Percentiles rank a stretch among this genome's conserved stretches.
Evolutionary conservation across 2,113 vertebrate genomes (phyloP).

Genomic region (Epinephelus fuscoguttatus): DNA sequence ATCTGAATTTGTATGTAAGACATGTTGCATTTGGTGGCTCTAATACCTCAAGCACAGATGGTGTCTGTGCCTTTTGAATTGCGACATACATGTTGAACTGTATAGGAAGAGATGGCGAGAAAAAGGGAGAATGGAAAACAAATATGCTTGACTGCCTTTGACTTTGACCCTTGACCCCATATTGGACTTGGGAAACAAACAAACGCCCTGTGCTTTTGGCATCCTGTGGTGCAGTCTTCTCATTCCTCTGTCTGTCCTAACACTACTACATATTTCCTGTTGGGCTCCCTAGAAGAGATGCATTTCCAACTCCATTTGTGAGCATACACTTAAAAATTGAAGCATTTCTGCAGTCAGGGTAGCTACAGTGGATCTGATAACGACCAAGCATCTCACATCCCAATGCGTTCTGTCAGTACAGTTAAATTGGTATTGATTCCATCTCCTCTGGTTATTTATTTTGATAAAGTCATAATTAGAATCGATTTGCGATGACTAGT

Average conservation of each 20-base stretch:
- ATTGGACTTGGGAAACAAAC: slow-evolving; percentile 27
- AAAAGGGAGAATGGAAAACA: neutral
- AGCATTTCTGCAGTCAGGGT: neutral
- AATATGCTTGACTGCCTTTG: neutral
- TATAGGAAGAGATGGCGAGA: neutral
- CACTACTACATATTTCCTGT: slow-evolving; percentile 13
- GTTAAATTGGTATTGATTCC: slow-evolving; percentile 45
- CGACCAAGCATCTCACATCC: neutral
- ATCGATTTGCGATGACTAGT: slow-evolving; percentile 16
- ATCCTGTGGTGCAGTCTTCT: neutral
- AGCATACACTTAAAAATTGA: neutral
- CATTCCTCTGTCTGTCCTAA: slow-evolving; percentile 3
- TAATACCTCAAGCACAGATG: neutral
- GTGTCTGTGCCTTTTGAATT: neutral
- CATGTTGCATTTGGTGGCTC: neutral
- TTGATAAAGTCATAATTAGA: slow-evolving; percentile 49
- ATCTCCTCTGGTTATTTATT: slow-evolving; percentile 1
- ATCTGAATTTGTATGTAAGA: neutral
- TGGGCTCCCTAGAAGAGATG: neutral
- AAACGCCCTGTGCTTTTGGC: neutral
- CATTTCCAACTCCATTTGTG: neutral
- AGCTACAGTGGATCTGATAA: slow-evolving; percentile 34
- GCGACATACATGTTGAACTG: neutral
- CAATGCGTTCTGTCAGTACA: slow-evolving; percentile 11
- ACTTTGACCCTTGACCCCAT: slow-evolving; percentile 47